Conservation (phyloP, 2,113 vertebrate species). For the Ptychochromis oligacanthus region DNA sequence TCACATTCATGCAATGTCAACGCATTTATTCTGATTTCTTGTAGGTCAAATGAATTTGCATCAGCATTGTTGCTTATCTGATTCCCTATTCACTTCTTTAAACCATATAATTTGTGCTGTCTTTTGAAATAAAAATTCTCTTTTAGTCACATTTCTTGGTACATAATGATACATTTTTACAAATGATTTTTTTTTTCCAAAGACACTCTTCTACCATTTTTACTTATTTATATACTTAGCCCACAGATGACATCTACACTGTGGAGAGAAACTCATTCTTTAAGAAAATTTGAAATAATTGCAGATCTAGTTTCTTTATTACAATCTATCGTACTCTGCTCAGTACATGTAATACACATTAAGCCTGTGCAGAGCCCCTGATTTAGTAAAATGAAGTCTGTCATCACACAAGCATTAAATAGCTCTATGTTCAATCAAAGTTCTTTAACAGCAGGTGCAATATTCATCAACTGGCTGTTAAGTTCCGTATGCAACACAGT, state of each 20-base stretch:
- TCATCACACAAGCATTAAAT: neutral
- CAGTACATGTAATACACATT: neutral
- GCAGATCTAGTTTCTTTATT: neutral
- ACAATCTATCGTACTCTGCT: neutral
- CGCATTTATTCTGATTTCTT: neutral
- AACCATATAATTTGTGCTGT: neutral
- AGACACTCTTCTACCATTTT: neutral
- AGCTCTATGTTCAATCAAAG: neutral
- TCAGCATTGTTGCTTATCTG: neutral
- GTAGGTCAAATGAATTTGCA: neutral
- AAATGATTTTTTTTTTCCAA: neutral
- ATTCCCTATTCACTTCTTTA: neutral
- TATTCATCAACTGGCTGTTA: neutral
- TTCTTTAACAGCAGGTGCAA: neutral
- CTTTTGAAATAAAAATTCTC: neutral
- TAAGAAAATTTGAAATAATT: neutral
- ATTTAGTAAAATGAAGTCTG: neutral
- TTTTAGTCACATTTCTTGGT: neutral
- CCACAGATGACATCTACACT: neutral
- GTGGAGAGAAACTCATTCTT: neutral
- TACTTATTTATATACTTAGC: neutral
- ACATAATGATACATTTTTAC: neutral
- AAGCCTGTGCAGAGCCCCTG: neutral
- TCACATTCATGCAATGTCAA: neutral
- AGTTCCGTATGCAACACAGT: neutral